These are phyloP conservation scores for Caranx ignobilis DNA, from an alignment of 2,113 vertebrate genomes.

Conservation along the genomic window DNA sequence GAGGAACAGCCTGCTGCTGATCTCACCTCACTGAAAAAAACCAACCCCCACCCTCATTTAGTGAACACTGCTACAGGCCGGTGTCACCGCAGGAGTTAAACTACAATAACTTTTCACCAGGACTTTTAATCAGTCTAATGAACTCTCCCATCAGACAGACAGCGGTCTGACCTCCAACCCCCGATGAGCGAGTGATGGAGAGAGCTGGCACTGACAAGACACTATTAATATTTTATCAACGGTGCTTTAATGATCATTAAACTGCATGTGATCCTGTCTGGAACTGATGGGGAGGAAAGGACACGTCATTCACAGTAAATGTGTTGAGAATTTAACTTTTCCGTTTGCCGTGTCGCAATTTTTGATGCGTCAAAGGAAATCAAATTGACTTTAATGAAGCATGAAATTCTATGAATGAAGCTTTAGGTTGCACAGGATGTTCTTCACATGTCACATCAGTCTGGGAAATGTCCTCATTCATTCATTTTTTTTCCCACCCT, in stretches of 20 bases:
- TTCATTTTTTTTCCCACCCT: too few relatives aligned
- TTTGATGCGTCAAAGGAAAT: not conserved
- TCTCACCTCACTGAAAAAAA: not conserved
- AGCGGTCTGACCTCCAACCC: conserved; percentile 65
- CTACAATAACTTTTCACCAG: conserved; percentile 50
- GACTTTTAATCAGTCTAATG: conserved; percentile 71
- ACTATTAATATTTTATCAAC: conserved; percentile 70
- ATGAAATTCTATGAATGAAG: not conserved
- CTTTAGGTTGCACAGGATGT: not conserved
- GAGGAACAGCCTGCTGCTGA: conserved; percentile 9
- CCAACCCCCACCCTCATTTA: conserved; percentile 6
- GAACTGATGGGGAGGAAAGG: not conserved
- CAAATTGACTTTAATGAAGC: not conserved
- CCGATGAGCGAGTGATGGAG: conserved; percentile 60
- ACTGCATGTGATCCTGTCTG: conserved; percentile 48
- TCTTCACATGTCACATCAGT: not conserved
- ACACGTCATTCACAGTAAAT: not conserved
- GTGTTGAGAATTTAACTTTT: not conserved
- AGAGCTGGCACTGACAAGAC: conserved; percentile 55
- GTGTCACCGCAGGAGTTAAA: conserved; percentile 22
- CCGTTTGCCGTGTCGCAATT: not conserved
- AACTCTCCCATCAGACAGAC: conserved; percentile 59
- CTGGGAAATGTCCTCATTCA: not conserved
- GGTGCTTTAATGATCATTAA: conserved; percentile 66
- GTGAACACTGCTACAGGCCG: not conserved